Evolutionary conservation across 37 sponge, comb jelly and placozoan species (phyloP).

Genomic region (Lycopodina hypogea): DNA sequence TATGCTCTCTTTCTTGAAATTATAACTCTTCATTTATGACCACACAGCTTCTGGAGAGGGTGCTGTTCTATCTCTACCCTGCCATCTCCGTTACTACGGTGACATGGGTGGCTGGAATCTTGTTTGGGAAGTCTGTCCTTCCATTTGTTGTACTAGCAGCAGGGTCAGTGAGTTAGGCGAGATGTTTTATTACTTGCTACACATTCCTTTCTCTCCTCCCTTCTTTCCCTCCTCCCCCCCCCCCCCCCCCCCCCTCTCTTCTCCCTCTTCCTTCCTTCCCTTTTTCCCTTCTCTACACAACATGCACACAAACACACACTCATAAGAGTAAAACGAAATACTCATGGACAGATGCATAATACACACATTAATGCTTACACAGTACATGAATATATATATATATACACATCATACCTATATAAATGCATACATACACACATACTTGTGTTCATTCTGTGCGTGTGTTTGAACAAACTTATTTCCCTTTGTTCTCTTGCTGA

Average conservation of each 20-base stretch:
- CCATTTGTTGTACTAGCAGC: slow-evolving; percentile 36
- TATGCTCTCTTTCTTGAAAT: background rate
- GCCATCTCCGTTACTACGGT: slow-evolving; percentile 47
- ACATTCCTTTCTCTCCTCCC: background rate
- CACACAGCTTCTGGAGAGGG: slow-evolving; percentile 27
- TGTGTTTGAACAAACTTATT: too few species aligned
- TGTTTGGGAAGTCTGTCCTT: slow-evolving; percentile 43
- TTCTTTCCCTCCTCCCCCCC: background rate
- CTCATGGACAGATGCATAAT: background rate
- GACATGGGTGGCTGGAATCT: slow-evolving; percentile 64
- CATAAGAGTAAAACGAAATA: background rate
- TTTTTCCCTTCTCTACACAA: background rate
- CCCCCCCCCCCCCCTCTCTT: background rate
- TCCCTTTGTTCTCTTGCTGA: too few species aligned
- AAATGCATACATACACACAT: too few species aligned
- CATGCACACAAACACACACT: background rate
- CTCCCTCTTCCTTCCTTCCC: background rate
- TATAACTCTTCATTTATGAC: background rate
- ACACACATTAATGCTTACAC: too few species aligned
- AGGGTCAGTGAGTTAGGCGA: slow-evolving; percentile 40
- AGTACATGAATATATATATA: too few species aligned
- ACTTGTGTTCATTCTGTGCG: too few species aligned
- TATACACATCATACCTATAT: too few species aligned
- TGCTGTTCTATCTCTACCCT: slow-evolving; percentile 46
- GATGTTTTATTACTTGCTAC: background rate